Base-by-base conservation (phyloP, 2,888 invertebrate genomes). In the Syritta pipiens region DNA sequence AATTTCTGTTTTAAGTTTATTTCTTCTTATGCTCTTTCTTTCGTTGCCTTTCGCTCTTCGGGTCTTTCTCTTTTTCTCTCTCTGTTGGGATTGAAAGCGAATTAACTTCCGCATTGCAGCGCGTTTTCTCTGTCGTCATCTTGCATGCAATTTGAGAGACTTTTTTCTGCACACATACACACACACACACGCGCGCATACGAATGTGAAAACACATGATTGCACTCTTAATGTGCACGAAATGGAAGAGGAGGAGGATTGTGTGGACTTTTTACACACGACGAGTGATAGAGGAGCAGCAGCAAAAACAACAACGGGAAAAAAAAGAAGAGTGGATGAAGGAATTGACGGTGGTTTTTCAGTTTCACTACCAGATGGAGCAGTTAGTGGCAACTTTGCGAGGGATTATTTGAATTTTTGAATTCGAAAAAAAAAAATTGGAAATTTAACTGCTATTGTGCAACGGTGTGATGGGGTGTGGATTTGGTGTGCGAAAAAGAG, bases 61-160 rank as follows among this genome's bases (percentile, higher is more conserved):
- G n/a, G n/a, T n/a, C n/a, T n/a, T n/a, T 48, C 35, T 20, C 35
- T 24, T 53, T 28, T 26, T 26, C 17, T 28, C 51, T 7, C 19
- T 35, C 44, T 49, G 10, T 10, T 44, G 19, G 22, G 59, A 67
- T 72, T 67, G 79, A 79, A 79, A 79, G 79, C 79, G 79, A 79
- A 79, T 79, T 72, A 51, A 79, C 79, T 79, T 79, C 79, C 79
- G 79, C 79, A 79, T 79, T 79, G 79, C 72, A 67, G 76, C 65
- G 76, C 60, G 49, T 51, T 77, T 72, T n/a, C 22, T 37, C 65
- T 65, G 62, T 51, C 48, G 57, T 75, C 68, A 49, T 63, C 26
- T 17, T 17, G 2, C 42, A 26, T 67, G 44, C 51, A 65, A 28
- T 35, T n/a, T n/a, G n/a, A n/a, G 19, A 19, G 5, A 20, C 1